A percentile compares a stretch with the other conserved stretches of the same genome.
Evolutionary conservation across 1,140 invertebrate genomes (phyloP).

Genomic region (Triops cancriformis): DNA sequence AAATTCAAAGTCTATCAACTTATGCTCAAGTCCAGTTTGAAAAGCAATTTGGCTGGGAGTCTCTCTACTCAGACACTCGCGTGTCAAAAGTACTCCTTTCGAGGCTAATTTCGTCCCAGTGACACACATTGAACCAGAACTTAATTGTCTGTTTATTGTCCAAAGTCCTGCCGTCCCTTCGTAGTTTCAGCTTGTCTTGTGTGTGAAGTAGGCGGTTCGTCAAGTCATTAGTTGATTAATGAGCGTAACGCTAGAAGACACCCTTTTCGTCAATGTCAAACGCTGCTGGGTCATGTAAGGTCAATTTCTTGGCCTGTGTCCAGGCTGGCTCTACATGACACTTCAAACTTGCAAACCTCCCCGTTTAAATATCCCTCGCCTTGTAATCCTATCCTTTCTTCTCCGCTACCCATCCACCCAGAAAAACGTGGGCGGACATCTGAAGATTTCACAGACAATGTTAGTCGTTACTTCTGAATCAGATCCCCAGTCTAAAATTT

Average conservation of each 20-base stretch:
- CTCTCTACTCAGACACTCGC: too few species aligned
- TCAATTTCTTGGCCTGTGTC: conserved; percentile 3
- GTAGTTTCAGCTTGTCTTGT: not conserved
- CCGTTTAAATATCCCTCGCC: not conserved
- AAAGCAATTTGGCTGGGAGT: too few species aligned
- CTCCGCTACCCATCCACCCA: not conserved
- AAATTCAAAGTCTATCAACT: too few species aligned
- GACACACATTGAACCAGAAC: too few species aligned
- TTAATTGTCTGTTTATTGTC: not conserved
- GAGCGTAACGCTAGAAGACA: not conserved
- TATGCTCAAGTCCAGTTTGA: too few species aligned
- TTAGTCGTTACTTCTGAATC: too few species aligned
- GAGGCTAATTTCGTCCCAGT: too few species aligned
- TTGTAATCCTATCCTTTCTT: not conserved
- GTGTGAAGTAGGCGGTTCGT: not conserved
- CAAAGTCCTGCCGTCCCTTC: not conserved
- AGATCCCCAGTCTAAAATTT: too few species aligned
- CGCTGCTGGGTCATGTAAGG: conserved; percentile 8
- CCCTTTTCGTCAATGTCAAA: not conserved
- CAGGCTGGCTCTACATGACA: not conserved
- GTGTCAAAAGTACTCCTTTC: too few species aligned
- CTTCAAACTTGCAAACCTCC: not conserved
- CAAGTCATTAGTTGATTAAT: conserved; percentile 7
- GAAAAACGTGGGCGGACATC: not conserved
- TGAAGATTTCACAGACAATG: too few species aligned